Conservation (phyloP, 2,888 invertebrate genomes). For the Macrophya alboannulata region DNA sequence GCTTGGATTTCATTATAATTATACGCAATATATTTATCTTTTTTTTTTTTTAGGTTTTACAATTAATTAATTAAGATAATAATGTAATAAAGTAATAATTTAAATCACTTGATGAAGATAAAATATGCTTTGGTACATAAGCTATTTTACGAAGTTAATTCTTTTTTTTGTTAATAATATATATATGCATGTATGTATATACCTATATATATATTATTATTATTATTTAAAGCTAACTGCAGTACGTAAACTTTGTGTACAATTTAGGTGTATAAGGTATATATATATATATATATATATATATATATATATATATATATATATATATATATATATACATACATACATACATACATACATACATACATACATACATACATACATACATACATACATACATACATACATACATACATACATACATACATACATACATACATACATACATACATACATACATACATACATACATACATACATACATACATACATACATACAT, state of each 20-base stretch:
- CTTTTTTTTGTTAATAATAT: neutral
- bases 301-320: too few species aligned
- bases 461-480: too few species aligned
- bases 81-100: slow-evolving; percentile 76
- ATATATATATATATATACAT: too few species aligned
- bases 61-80: slow-evolving; percentile 72
- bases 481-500: too few species aligned
- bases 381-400: too few species aligned
- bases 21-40: slow-evolving; percentile 76
- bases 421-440: too few species aligned
- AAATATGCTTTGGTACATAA: slow-evolving; percentile 80
- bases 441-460: too few species aligned
- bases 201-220: too few species aligned
- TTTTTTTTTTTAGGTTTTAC: slow-evolving; percentile 73
- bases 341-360: too few species aligned
- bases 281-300: too few species aligned
- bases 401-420: too few species aligned
- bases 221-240: neutral
- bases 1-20: slow-evolving; percentile 61
- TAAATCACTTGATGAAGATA: slow-evolving; percentile 78
- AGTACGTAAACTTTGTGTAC: slow-evolving; percentile 4
- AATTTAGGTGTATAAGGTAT: neutral
- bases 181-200: neutral
- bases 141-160: slow-evolving; percentile 74
- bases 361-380: too few species aligned